Evolutionary conservation across 2,888 invertebrate genomes (phyloP), one percentile per base, ranked within the genome.

Genomic region (Gastrophysa polygoni): DNA sequence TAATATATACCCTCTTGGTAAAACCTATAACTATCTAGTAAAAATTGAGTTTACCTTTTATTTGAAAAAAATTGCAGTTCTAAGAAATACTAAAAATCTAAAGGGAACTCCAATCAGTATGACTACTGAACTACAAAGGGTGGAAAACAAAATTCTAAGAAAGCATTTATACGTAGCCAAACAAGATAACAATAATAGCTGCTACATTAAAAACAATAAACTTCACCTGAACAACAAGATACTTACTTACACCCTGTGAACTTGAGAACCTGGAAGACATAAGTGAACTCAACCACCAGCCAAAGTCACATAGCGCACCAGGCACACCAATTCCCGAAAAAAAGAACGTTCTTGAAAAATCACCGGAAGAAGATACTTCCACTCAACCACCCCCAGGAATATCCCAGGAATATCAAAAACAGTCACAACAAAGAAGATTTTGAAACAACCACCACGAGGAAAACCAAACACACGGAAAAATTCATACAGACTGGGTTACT

Each of bases 41-140:
- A 46, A 46, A 48, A n/a, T 48, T 21, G 28, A 48, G 14, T 48
- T 48, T 14, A 24, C 48, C 14, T 48, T n/a, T 11, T 20, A 48
- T 18, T 20, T 48, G 0, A 38, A 38, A 16, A 38, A 38, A 16
- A 38, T 38, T 16, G 16, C 38, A 38, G 38, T 38, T 16, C 38
- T 38, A 4, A 38, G 16, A 38, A 38, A n/a, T n/a, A n/a, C n/a
- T n/a, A n/a, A n/a, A n/a, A n/a, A n/a, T n/a, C n/a, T n/a, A n/a
- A n/a, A n/a, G n/a, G n/a, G n/a, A n/a, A n/a, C n/a, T n/a, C n/a
- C n/a, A n/a, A n/a, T n/a, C n/a, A n/a, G n/a, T n/a, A n/a, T n/a
- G n/a, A n/a, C n/a, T n/a, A n/a, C n/a, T n/a, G n/a, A n/a, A n/a
- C n/a, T n/a, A n/a, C n/a, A n/a, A n/a, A n/a, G n/a, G n/a, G n/a